Conservation (phyloP, 1,140 invertebrate genomes). For the Aphelinus atriplicis region DNA sequence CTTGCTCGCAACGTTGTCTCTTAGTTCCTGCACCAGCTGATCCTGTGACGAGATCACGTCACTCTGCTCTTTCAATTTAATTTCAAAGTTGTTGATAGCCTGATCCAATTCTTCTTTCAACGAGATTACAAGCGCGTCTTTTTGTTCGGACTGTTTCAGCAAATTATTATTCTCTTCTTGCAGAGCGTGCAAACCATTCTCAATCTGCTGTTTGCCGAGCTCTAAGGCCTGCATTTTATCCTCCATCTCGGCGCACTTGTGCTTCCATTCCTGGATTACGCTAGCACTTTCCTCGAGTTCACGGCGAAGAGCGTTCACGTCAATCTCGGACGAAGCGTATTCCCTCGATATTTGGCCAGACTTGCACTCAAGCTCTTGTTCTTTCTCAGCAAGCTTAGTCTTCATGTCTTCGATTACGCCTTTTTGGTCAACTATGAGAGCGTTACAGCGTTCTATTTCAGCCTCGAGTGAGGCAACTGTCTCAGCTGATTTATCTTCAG, state of each 20-base stretch:
- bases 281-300: slow-evolving; percentile 52
- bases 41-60: slow-evolving; percentile 41
- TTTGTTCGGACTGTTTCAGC: slow-evolving; percentile 42
- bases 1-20: slow-evolving; percentile 54
- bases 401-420: slow-evolving; percentile 59
- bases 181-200: slow-evolving; percentile 44
- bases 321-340: background rate
- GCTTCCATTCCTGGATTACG: slow-evolving; percentile 60
- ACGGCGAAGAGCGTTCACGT: slow-evolving; percentile 44
- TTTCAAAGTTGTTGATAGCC: slow-evolving; percentile 49
- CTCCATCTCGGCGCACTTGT: slow-evolving; percentile 55
- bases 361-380: slow-evolving; percentile 51
- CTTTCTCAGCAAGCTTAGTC: slow-evolving; percentile 49
- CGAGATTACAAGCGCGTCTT: slow-evolving; percentile 37
- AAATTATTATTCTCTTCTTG: slow-evolving; percentile 43
- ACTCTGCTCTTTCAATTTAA: slow-evolving; percentile 36
- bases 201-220: slow-evolving; percentile 47
- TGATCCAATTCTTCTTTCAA: slow-evolving; percentile 60
- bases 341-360: slow-evolving; percentile 32
- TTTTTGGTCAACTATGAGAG: slow-evolving; percentile 62
- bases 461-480: slow-evolving; percentile 56
- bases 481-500: background rate
- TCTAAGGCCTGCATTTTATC: slow-evolving; percentile 49
- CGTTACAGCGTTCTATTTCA: slow-evolving; percentile 63
- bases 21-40: slow-evolving; percentile 45